phyloP scores from a whole-genome alignment of 2,797 vertebrate genomes.

The Pipistrellus pipistrellus region DNA sequence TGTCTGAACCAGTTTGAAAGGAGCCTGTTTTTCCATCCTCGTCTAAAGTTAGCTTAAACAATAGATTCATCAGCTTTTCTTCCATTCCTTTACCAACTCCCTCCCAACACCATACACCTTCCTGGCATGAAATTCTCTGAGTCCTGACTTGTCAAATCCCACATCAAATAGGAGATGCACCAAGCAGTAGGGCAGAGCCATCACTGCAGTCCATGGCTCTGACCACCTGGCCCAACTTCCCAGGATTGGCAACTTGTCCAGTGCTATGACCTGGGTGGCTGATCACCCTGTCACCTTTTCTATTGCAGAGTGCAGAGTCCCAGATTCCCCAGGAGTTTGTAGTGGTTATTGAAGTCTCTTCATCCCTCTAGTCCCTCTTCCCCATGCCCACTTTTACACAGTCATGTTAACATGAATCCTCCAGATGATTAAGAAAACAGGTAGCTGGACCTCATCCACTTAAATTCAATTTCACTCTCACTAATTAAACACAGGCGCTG shows the following conservation, averaged over 20 bases:
- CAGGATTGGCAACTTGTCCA: background rate
- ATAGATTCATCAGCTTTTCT: background rate
- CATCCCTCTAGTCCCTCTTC: background rate
- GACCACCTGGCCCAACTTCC: background rate
- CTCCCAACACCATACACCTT: background rate
- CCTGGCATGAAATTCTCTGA: background rate
- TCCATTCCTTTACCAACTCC: background rate
- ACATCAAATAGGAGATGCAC: accelerated
- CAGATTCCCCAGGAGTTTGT: background rate
- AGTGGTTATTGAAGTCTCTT: background rate
- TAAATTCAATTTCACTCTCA: background rate
- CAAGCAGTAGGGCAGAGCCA: accelerated
- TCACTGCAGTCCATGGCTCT: background rate
- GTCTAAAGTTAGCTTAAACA: background rate
- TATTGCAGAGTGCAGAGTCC: background rate
- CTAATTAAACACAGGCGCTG: background rate
- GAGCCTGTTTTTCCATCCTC: background rate
- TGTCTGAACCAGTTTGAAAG: background rate
- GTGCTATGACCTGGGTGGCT: background rate
- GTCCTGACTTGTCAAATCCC: background rate
- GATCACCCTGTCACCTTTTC: background rate
- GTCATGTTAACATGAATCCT: background rate
- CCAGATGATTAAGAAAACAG: background rate
- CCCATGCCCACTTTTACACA: background rate
- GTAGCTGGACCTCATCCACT: background rate